Evolutionary conservation across 2,113 vertebrate species (phyloP), one percentile per base, ranked within the genome.

Genomic region (Gallinago jamesoni): DNA sequence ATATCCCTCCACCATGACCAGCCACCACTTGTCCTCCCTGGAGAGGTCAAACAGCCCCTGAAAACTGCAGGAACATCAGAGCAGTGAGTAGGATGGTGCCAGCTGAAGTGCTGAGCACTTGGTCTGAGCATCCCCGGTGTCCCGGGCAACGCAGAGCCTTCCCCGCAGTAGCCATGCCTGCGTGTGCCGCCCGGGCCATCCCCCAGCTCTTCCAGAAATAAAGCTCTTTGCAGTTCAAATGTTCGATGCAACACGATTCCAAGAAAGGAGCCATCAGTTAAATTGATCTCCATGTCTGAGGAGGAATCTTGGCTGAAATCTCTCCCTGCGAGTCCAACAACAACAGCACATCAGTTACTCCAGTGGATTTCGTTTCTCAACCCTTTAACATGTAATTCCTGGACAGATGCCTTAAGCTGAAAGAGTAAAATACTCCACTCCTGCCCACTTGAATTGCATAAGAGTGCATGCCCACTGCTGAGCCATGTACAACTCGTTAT

Each of bases 301-400:
- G 27, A 82, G 69, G 92, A 93, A 87, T 87, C 89, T 96, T 96
- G 96, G 86, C 94, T 76, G 86, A 89, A 96, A 82, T 50, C 73
- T 92, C 73, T 45, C 48, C 59, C 77, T 37, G 30, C 0, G 0
- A 73, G 74, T 95, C 96, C 96, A 94, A 95, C 66, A 87, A 89
- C 85, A 97, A 96, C 94, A 96, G 76, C 89, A 82, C 96, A 95
- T 91, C 90, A 79, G 86, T 96, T 89, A 84, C 94, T 92, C 80
- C 89, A 92, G 66, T 93, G 89, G 80, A 76, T 95, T 97, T 96
- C 52, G 55, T 92, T 95, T 95, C 94, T 95, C 94, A 94, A 18
- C 75, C 89, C 55, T 94, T 85, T 92, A 92, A 96, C 80, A 82
- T 79, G 86, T 90, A 93, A 89, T 79, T 96, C 69, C 90, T 97